phyloP scores from a whole-genome alignment of 1,140 invertebrate genomes.

The Aricia agestis region DNA sequence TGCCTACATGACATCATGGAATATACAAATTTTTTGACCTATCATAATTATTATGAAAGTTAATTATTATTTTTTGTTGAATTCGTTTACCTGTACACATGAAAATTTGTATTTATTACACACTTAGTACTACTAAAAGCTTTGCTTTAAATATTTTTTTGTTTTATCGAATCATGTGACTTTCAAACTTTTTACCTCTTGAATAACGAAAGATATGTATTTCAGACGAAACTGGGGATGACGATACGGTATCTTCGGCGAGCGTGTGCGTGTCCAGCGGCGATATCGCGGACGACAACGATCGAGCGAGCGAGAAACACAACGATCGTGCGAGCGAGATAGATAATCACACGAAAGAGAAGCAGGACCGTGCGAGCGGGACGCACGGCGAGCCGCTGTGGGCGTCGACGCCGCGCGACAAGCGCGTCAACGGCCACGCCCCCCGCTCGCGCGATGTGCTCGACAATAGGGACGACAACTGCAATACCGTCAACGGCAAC shows the following conservation, averaged over 20 bases:
- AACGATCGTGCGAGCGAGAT: neutral
- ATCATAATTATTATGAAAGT: too few species aligned
- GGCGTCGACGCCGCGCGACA: slow-evolving; percentile 40
- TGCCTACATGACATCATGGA: too few species aligned
- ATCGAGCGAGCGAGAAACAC: slow-evolving; percentile 17
- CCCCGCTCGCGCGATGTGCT: slow-evolving; percentile 14
- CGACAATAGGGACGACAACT: slow-evolving; percentile 36
- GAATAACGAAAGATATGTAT: slow-evolving; percentile 15
- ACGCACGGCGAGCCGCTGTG: slow-evolving; percentile 32
- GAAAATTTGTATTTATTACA: too few species aligned
- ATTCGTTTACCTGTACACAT: too few species aligned
- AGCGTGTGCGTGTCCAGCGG: slow-evolving; percentile 59
- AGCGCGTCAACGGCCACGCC: slow-evolving; percentile 34
- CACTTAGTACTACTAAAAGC: too few species aligned
- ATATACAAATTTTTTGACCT: too few species aligned
- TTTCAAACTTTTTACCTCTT: too few species aligned
- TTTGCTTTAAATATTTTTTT: neutral
- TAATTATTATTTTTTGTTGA: too few species aligned
- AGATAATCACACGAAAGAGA: neutral
- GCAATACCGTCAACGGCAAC: slow-evolving; percentile 53
- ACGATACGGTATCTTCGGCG: slow-evolving; percentile 61
- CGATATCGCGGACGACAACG: slow-evolving; percentile 29
- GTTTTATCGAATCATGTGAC: neutral
- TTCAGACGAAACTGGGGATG: slow-evolving; percentile 56
- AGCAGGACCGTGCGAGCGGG: neutral